Percentiles rank a stretch among this genome's conserved stretches.
These are phyloP conservation scores for Chrosomus eos DNA, from an alignment of 2,797 vertebrate species.

Conservation along the genomic window DNA sequence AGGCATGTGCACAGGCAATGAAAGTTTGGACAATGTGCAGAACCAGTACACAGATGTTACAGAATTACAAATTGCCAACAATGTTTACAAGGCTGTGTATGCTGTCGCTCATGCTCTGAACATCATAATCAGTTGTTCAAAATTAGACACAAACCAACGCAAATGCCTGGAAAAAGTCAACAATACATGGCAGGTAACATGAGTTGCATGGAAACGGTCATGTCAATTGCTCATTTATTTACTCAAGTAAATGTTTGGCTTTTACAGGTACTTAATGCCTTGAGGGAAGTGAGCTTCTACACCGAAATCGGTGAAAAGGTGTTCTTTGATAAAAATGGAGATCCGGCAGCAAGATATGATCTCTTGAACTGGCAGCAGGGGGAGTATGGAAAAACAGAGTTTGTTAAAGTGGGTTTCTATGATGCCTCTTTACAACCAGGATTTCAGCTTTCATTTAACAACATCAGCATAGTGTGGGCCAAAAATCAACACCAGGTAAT, in stretches of 20 bases:
- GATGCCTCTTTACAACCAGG: constrained; percentile 56
- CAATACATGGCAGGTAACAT: constrained; percentile 32
- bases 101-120: constrained; percentile 73
- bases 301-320: constrained; percentile 41
- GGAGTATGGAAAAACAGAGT: constrained; percentile 49
- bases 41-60: constrained; percentile 72
- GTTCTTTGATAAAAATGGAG: constrained; percentile 61
- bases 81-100: constrained; percentile 77
- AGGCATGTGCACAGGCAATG: constrained; percentile 65
- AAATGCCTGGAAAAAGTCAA: constrained; percentile 18
- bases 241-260: not conserved
- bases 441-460: constrained; percentile 52
- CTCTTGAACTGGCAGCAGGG: constrained; percentile 66
- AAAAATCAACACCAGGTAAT: constrained; percentile 47
- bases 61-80: constrained; percentile 73
- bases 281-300: constrained; percentile 51
- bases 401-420: constrained; percentile 64
- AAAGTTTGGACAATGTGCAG: constrained; percentile 65
- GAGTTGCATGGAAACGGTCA: not conserved
- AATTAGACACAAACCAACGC: not conserved
- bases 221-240: not conserved
- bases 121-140: constrained; percentile 46
- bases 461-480: constrained; percentile 54
- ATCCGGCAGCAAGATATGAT: constrained; percentile 59
- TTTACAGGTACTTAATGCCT: constrained; percentile 49